A percentile compares a stretch with the other conserved stretches of the same genome.
Conservation (phyloP, 2,797 vertebrate genomes). For the Tangara arthus region DNA sequence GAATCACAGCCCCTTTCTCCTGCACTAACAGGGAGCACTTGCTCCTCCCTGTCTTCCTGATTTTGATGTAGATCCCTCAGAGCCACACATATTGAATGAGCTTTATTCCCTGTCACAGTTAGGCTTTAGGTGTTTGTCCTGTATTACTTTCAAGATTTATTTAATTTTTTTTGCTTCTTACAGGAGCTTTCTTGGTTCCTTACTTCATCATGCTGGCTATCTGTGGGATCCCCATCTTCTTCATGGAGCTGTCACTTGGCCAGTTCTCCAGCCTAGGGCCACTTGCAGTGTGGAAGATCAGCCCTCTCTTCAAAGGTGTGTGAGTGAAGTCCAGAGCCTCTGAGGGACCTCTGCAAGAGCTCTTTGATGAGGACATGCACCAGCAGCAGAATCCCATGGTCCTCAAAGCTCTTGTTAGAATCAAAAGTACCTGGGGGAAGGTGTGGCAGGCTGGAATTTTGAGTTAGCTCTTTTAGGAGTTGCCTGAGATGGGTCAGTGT, state of each 20-base stretch:
- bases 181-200: slow-evolving; percentile 82
- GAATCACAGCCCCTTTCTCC: background rate
- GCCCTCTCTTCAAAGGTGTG: slow-evolving; percentile 83
- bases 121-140: background rate
- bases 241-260: slow-evolving; percentile 81
- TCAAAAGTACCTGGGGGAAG: background rate
- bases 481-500: background rate
- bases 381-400: background rate
- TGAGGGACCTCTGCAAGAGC: background rate
- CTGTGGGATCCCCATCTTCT: slow-evolving; percentile 82
- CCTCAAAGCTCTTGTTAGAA: background rate
- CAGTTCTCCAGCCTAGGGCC: slow-evolving; percentile 84
- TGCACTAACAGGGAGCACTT: background rate
- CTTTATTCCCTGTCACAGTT: background rate
- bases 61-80: background rate
- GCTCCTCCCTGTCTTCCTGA: background rate
- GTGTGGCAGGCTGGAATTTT: background rate
- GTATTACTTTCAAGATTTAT: background rate
- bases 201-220: slow-evolving; percentile 83
- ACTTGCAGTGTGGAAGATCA: slow-evolving; percentile 81
- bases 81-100: background rate
- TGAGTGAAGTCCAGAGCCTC: background rate
- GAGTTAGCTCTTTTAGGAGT: background rate
- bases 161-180: background rate
- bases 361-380: background rate